Conservation (phyloP, 2,797 vertebrate genomes). For the Takifugu ocellatus region DNA sequence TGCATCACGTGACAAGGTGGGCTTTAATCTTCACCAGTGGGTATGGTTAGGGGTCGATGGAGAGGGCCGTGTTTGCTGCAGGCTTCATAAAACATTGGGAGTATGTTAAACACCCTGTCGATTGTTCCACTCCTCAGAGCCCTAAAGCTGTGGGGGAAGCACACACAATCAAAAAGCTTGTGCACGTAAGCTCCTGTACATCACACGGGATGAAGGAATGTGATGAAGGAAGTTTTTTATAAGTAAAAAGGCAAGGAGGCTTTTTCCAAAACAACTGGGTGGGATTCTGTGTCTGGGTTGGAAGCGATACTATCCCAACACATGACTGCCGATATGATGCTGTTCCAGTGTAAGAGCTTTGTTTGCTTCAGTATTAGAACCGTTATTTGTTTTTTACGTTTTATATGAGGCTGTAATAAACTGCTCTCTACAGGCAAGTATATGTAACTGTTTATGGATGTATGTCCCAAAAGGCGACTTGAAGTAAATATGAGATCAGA, state of each 20-base stretch:
- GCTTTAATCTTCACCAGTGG: constrained; percentile 40
- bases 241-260: background rate
- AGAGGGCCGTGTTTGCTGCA: constrained; percentile 60
- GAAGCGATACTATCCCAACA: no score
- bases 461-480: no score
- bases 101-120: constrained; percentile 70
- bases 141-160: constrained; percentile 32
- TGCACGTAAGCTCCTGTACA: constrained; percentile 26
- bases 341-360: no score
- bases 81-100: constrained; percentile 59
- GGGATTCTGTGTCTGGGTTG: constrained; percentile 15
- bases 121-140: constrained; percentile 46
- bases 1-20: constrained; percentile 39
- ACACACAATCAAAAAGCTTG: constrained; percentile 31
- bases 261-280: constrained; percentile 26
- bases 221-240: constrained; percentile 11
- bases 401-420: no score
- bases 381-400: no score
- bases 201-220: constrained; percentile 26
- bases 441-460: no score
- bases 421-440: no score
- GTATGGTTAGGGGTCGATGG: constrained; percentile 53
- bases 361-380: no score
- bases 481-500: no score
- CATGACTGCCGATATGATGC: no score